Base-by-base conservation (phyloP, 2,113 vertebrate species). In the Lagopus muta region DNA sequence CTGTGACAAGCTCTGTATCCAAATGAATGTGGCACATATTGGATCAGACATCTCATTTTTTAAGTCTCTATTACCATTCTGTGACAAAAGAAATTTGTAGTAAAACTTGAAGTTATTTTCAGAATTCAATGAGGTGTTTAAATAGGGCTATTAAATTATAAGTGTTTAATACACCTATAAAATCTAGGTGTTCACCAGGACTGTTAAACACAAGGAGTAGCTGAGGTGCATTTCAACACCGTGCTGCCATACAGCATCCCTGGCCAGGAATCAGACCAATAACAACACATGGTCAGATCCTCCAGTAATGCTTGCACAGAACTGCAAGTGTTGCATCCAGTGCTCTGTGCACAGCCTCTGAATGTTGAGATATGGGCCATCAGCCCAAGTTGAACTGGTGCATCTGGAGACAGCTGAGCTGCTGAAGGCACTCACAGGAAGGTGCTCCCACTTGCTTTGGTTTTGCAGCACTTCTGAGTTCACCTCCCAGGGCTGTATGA, bases 111-210 rank as follows among this genome's bases (percentile, higher is more conserved):
- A 34, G 48, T 45, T 93, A 24, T 90, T 93, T 78, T 42, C 71
- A 21, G 93, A 85, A 69, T 54, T 58, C 83, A 58, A 21, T 38
- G 75, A 88, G 50, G 60, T 93, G 75, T 81, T 93, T 85, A 64
- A 94, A 73, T 30, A 65, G 84, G 55, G 5, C 61, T 86, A 17
- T 86, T 88, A 82, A 65, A 95, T 78, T 24, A 27, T 11, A 55
- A 77, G 61, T 50, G 61, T 65, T 86, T 86, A 55, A 86, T 88
- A 82, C 75, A 77, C 36, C 81, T 42, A 28, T 73, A 82, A 95
- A 91, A 71, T 36, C 24, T 24, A 32, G 61, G 32, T 57, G 62
- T 66, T 71, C 76, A 61, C 40, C 57, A 66, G 57, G 72, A 11
- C 45, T 66, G 5, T 61, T 73, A 77, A 82, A 78, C 2, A 32